Conservation (phyloP, 2,888 invertebrate species). For the Micoletzkya japonica region DNA sequence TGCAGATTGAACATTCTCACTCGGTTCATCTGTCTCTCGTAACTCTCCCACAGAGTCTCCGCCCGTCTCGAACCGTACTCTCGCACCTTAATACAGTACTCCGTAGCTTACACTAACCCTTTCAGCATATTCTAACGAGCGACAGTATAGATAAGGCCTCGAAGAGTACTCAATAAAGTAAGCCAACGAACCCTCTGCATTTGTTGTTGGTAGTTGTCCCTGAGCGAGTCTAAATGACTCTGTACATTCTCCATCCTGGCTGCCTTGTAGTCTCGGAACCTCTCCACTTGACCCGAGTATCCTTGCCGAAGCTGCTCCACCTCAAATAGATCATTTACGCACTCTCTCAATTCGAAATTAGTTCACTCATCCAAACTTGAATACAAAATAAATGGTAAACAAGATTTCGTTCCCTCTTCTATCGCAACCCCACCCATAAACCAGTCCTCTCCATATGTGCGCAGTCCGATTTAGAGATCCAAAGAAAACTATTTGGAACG, state of each 20-base stretch:
- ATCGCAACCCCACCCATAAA: too few relatives aligned
- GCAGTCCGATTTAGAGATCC: too few relatives aligned
- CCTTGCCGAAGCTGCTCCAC: slow-evolving; percentile 57
- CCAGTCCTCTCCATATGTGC: too few relatives aligned
- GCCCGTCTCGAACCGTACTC: slow-evolving; percentile 74
- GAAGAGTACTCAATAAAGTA: not conserved
- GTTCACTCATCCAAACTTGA: too few relatives aligned
- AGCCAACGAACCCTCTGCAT: slow-evolving; percentile 37
- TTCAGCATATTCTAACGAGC: not conserved
- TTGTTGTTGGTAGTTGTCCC: slow-evolving; percentile 60
- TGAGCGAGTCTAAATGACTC: slow-evolving; percentile 53
- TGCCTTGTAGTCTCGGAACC: slow-evolving; percentile 59
- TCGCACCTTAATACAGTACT: slow-evolving; percentile 8
- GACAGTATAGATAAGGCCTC: not conserved
- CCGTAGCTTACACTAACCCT: not conserved
- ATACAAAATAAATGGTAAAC: too few relatives aligned
- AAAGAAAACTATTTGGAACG: too few relatives aligned
- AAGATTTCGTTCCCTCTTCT: too few relatives aligned
- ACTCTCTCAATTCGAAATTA: too few relatives aligned
- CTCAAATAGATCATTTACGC: too few relatives aligned
- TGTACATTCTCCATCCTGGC: slow-evolving; percentile 58
- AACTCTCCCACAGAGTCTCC: slow-evolving; percentile 84
- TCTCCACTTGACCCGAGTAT: slow-evolving; percentile 54
- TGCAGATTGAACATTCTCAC: slow-evolving; percentile 62
- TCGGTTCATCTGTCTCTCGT: slow-evolving; percentile 77